phyloP scores from a whole-genome alignment of 2,888 invertebrate genomes.

The Mechanitis mazaeus region DNA sequence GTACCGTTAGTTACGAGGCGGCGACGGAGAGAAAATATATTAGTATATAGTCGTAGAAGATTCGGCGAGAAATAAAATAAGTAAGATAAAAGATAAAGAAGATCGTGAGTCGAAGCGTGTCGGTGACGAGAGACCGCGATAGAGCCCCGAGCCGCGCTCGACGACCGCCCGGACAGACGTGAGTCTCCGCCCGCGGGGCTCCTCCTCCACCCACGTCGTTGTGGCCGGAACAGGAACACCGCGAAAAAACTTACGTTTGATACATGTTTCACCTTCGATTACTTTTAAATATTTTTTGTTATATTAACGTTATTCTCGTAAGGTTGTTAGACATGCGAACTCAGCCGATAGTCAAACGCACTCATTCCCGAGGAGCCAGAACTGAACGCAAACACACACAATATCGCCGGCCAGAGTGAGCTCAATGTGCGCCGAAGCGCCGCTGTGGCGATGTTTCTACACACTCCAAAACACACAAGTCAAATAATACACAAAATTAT shows the following conservation, averaged over 20 bases:
- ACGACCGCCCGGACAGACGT: slow-evolving; percentile 16
- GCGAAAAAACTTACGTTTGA: slow-evolving; percentile 37
- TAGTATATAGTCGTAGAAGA: slow-evolving; percentile 35
- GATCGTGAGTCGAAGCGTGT: slow-evolving; percentile 45
- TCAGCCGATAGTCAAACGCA: slow-evolving; percentile 58
- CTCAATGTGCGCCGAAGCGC: slow-evolving; percentile 42
- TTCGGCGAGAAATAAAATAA: slow-evolving; percentile 43
- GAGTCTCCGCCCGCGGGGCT: slow-evolving; percentile 24
- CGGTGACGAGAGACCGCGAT: slow-evolving; percentile 33
- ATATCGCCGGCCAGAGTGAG: slow-evolving; percentile 74
- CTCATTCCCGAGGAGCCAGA: slow-evolving; percentile 50
- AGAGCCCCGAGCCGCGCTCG: slow-evolving; percentile 35
- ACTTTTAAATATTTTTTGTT: background rate
- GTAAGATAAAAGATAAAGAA: slow-evolving; percentile 27
- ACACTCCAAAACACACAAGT: slow-evolving; percentile 58
- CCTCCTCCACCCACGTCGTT: slow-evolving; percentile 45
- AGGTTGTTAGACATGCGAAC: slow-evolving; percentile 45
- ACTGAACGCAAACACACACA: slow-evolving; percentile 69
- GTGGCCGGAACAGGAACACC: slow-evolving; percentile 49
- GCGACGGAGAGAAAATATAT: slow-evolving; percentile 54
- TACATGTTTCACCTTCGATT: slow-evolving; percentile 11
- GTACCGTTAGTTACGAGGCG: slow-evolving; percentile 49
- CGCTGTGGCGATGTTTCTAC: slow-evolving; percentile 43
- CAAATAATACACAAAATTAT: slow-evolving; percentile 40
- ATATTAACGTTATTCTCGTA: slow-evolving; percentile 13